Evolutionary conservation across 2,888 invertebrate species (phyloP).

Genomic region (Pogonocherus hispidulus): DNA sequence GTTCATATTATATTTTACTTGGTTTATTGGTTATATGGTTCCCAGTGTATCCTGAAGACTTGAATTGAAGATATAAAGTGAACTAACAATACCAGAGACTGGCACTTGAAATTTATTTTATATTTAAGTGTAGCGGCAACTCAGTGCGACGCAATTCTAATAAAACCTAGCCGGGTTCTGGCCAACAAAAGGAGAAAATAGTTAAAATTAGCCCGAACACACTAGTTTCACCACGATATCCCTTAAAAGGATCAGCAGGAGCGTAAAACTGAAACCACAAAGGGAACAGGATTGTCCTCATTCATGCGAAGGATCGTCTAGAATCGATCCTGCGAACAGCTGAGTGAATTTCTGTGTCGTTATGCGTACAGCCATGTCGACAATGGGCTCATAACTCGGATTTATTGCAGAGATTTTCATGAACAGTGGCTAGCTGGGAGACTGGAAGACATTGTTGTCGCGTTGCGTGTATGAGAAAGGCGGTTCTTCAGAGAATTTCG

Average conservation of each 20-base stretch:
- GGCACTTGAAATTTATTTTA: not conserved
- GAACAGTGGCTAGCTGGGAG: conserved; percentile 31
- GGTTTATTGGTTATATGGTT: too few relatives aligned
- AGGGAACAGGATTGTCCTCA: conserved; percentile 55
- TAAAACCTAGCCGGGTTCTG: not conserved
- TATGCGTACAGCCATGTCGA: conserved; percentile 46
- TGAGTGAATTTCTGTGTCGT: conserved; percentile 59
- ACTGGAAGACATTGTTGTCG: conserved; percentile 45
- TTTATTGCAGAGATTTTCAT: conserved; percentile 2
- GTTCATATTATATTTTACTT: too few relatives aligned
- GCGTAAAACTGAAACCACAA: conserved; percentile 57
- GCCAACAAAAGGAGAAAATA: conserved; percentile 4
- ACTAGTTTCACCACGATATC: conserved; percentile 40
- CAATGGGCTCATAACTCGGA: conserved; percentile 26
- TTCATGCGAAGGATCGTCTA: conserved; percentile 55
- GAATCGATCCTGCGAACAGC: conserved; percentile 57
- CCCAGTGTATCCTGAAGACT: too few relatives aligned
- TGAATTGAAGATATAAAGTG: too few relatives aligned
- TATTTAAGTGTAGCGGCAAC: not conserved
- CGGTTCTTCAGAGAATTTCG: conserved; percentile 48
- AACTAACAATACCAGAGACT: not conserved
- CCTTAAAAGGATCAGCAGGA: conserved; percentile 55
- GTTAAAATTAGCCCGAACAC: conserved; percentile 21
- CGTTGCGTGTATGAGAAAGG: conserved; percentile 51
- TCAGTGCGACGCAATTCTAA: not conserved